Base-by-base conservation (phyloP, 2,797 vertebrate species). In the Enteromius argenteus region DNA sequence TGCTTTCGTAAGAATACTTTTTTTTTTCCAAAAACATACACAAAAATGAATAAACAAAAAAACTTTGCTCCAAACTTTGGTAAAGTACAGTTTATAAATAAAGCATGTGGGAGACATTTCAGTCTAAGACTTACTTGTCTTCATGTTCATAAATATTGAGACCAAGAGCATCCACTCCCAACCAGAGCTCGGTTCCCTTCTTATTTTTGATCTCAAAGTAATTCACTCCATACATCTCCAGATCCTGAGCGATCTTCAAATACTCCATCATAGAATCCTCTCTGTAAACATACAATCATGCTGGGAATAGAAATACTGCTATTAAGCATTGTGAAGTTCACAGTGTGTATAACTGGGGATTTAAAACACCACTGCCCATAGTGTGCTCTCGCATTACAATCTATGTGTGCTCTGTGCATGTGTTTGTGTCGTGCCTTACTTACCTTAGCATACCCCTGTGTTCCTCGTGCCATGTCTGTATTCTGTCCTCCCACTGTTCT, bases 131-230 rank as follows among this genome's bases (percentile, higher is more conserved):
- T 96, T 94, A 99, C 98, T 99, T 99, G 95, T 99, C 98, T 86
- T 97, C 97, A 0, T 98, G 97, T 79, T 99, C 98, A 79, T 99
- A 99, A 93, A 99, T 99, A 95, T 99, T 99, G 88, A 99, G 96
- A 79, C 98, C 98, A 69, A 99, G 95, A 64, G 98, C 97, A 84
- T 99, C 98, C 84, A 99, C 97, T 46, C 69, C 69, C 42, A 72
- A 42, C 69, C 97, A 99, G 79, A 99, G 94, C 90, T 99, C 97
- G 13, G 98, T 99, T 87, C 97, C 97, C 90, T 99, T 99, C 92
- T 99, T 99, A 94, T 99, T 99, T 92, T 98, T 99, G 91, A 99
- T 99, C 94, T 99, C 97, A 93, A 99, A 99, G 94, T 99, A 99
- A 94, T 99, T 99, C 87, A 99, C 98, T 3, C 98, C 98, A 74